Conservation (phyloP, 1,140 invertebrate species). For the Drosophila punjabiensis region DNA sequence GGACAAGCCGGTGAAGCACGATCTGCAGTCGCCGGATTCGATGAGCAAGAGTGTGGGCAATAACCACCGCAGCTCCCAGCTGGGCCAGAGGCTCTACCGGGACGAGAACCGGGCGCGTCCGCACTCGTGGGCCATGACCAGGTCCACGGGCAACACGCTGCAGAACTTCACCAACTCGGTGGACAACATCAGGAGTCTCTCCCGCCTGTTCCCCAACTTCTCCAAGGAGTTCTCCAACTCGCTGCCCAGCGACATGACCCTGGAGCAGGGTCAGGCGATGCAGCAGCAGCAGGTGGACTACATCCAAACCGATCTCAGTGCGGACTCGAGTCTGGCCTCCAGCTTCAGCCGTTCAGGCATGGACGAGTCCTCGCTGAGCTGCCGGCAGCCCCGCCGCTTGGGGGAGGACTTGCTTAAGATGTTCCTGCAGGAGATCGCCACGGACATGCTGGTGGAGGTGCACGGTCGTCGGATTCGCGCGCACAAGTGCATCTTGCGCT, state of each 20-base stretch:
- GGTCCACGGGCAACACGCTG: conserved; percentile 85
- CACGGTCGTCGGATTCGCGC: conserved; percentile 92
- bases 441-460: conserved; percentile 93
- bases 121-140: conserved; percentile 87
- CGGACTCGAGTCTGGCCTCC: conserved; percentile 81
- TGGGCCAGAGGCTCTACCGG: conserved; percentile 85
- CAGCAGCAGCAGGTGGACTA: conserved; percentile 75
- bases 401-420: conserved; percentile 94
- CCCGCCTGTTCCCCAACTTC: conserved; percentile 86
- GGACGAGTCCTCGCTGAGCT: conserved; percentile 85
- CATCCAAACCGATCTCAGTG: conserved; percentile 79
- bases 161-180: conserved; percentile 84
- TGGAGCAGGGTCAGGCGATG: conserved; percentile 41
- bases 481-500: conserved; percentile 95
- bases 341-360: conserved; percentile 84
- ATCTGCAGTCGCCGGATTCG: conserved; percentile 75
- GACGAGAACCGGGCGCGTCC: conserved; percentile 87
- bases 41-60: conserved; percentile 82
- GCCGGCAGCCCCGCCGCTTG: conserved; percentile 87
- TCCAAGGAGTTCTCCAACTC: conserved; percentile 84
- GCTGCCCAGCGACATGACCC: conserved; percentile 71
- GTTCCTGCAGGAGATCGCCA: conserved; percentile 95
- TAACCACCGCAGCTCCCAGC: conserved; percentile 80
- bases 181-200: conserved; percentile 82
- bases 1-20: conserved; percentile 86